phyloP scores from a whole-genome alignment of 2,888 invertebrate genomes.

The Alloplasta piceator region DNA sequence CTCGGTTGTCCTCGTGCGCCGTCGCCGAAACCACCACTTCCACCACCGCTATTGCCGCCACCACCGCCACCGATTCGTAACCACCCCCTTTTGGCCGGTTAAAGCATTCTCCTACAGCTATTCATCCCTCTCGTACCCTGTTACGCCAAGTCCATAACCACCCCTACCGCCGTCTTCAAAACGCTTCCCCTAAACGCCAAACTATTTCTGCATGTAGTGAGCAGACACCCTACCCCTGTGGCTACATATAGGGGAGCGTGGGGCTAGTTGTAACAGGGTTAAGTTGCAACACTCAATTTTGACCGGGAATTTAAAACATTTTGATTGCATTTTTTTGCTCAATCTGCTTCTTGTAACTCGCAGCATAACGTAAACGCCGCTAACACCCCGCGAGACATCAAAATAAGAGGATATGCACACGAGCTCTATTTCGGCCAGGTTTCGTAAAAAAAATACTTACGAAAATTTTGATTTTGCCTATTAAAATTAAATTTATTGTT shows the following conservation, averaged over 20 bases:
- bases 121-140: constrained; percentile 74
- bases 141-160: constrained; percentile 67
- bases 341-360: too few relatives aligned
- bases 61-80: constrained; percentile 54
- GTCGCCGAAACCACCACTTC: constrained; percentile 69
- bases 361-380: too few relatives aligned
- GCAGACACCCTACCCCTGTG: background rate
- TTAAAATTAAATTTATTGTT: too few relatives aligned
- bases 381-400: too few relatives aligned
- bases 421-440: too few relatives aligned
- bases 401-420: too few relatives aligned
- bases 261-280: too few relatives aligned
- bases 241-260: background rate
- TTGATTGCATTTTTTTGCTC: too few relatives aligned
- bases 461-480: too few relatives aligned
- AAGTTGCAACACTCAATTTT: too few relatives aligned
- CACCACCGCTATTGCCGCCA: constrained; percentile 18
- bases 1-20: constrained; percentile 74
- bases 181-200: constrained; percentile 43
- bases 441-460: too few relatives aligned
- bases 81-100: constrained; percentile 70
- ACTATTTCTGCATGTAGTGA: constrained; percentile 15
- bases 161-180: constrained; percentile 32
- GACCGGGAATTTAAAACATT: too few relatives aligned
- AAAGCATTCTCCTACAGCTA: constrained; percentile 78